phyloP scores from a whole-genome alignment of 2,797 vertebrate species.

The Anabas testudineus region DNA sequence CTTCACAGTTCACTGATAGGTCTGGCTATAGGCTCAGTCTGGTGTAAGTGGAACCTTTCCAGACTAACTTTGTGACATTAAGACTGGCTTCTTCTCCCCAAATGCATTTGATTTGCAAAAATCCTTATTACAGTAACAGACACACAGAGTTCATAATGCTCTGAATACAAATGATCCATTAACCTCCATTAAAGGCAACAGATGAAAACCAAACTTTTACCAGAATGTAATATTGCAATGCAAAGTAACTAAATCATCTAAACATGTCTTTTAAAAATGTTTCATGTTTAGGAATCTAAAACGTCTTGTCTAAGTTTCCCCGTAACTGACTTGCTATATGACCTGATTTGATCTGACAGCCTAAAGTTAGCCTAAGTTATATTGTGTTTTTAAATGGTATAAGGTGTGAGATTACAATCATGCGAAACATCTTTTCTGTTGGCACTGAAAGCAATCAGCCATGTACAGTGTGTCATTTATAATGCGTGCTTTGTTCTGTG shows the following conservation, averaged over 20 bases:
- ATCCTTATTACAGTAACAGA: conserved; percentile 4
- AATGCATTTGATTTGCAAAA: conserved; percentile 16
- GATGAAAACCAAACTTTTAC: conserved; percentile 49
- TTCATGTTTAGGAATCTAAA: conserved; percentile 61
- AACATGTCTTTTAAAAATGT: conserved; percentile 25
- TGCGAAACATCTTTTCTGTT: conserved; percentile 90
- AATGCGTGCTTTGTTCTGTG: conserved; percentile 95
- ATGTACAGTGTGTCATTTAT: conserved; percentile 93
- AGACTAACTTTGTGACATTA: conserved; percentile 13
- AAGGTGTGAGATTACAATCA: conserved; percentile 92
- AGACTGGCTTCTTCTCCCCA: not conserved
- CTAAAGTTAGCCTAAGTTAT: conserved; percentile 86
- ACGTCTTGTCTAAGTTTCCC: conserved; percentile 73
- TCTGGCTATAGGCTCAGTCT: conserved; percentile 11
- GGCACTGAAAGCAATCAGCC: conserved; percentile 89
- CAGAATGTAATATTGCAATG: conserved; percentile 30
- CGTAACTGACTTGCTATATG: conserved; percentile 81
- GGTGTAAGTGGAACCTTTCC: conserved; percentile 40
- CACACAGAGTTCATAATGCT: conserved; percentile 14
- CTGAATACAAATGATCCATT: conserved; percentile 17
- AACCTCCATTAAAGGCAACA: conserved; percentile 57
- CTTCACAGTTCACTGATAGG: conserved; percentile 25
- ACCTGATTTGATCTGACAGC: conserved; percentile 83
- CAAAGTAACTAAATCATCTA: conserved; percentile 36
- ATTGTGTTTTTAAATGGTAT: conserved; percentile 88